phyloP scores from a whole-genome alignment of 2,888 invertebrate genomes.

The Busseola fusca region DNA sequence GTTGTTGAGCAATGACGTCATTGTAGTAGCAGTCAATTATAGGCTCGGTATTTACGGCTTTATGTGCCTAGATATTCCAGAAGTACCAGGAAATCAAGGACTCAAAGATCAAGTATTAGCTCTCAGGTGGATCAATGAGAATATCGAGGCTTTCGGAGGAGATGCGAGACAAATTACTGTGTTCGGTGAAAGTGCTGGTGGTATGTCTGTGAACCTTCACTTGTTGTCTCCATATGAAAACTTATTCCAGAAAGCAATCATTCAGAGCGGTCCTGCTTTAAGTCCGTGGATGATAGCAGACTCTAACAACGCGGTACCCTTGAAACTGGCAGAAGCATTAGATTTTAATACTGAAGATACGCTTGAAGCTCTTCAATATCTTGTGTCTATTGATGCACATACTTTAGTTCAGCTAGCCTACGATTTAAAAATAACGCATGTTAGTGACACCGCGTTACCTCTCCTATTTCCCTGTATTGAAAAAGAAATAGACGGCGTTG shows the following conservation, averaged over 20 bases:
- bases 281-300: slow-evolving; percentile 17
- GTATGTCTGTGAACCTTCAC: slow-evolving; percentile 50
- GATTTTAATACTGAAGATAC: slow-evolving; percentile 30
- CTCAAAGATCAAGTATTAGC: slow-evolving; percentile 69
- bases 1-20: slow-evolving; percentile 44
- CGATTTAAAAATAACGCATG: slow-evolving; percentile 10
- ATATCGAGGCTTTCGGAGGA: slow-evolving; percentile 69
- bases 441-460: not conserved
- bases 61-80: slow-evolving; percentile 59
- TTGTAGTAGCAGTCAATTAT: slow-evolving; percentile 49
- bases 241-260: slow-evolving; percentile 46
- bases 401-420: slow-evolving; percentile 14
- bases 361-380: slow-evolving; percentile 34
- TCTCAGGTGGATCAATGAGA: slow-evolving; percentile 68
- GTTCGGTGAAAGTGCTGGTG: slow-evolving; percentile 68
- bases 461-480: slow-evolving; percentile 35
- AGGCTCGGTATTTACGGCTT: slow-evolving; percentile 65
- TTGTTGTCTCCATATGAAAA: slow-evolving; percentile 36
- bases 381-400: slow-evolving; percentile 28
- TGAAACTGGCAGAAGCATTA: slow-evolving; percentile 39
- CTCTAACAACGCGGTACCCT: slow-evolving; percentile 19
- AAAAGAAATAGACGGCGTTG: slow-evolving; percentile 33
- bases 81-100: slow-evolving; percentile 71
- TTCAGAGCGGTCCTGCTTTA: slow-evolving; percentile 48
- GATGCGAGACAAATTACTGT: slow-evolving; percentile 59